Conservation (phyloP, 2,113 vertebrate genomes). For the Spermophilus dauricus region DNA sequence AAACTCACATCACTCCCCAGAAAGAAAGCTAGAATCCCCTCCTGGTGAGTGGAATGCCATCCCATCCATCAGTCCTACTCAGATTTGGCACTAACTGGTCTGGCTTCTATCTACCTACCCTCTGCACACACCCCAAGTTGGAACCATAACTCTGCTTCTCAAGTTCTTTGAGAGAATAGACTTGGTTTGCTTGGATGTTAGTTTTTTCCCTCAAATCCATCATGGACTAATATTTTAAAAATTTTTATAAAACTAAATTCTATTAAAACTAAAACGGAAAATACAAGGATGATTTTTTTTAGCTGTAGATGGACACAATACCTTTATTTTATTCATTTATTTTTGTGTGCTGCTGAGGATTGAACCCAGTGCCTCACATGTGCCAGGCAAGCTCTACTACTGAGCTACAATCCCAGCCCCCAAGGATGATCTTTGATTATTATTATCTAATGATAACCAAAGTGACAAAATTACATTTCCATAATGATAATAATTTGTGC, state of each 20-base stretch:
- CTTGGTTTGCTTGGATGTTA: neutral
- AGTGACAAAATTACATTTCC: constrained; percentile 29
- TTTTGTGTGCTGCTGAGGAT: no score
- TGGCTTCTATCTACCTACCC: neutral
- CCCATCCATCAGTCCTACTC: neutral
- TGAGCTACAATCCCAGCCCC: no score
- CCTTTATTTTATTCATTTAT: no score
- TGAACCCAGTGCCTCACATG: no score
- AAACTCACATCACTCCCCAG: neutral
- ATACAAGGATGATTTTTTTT: neutral
- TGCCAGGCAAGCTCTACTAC: no score
- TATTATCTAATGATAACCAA: neutral
- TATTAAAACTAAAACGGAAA: neutral
- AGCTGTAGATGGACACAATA: no score
- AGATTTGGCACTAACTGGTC: neutral
- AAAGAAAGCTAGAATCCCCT: neutral
- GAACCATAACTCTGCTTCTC: neutral
- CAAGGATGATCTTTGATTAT: neutral
- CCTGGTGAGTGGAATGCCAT: neutral
- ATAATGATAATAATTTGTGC: neutral
- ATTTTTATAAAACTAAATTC: neutral
- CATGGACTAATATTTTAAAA: neutral
- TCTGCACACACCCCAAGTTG: fast-evolving
- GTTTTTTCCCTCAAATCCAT: neutral
- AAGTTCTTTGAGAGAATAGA: neutral